A percentile compares a stretch with the other conserved stretches of the same genome.
Evolutionary conservation across 2,797 vertebrate genomes (phyloP).

Genomic region (Gambelia wislizenii): DNA sequence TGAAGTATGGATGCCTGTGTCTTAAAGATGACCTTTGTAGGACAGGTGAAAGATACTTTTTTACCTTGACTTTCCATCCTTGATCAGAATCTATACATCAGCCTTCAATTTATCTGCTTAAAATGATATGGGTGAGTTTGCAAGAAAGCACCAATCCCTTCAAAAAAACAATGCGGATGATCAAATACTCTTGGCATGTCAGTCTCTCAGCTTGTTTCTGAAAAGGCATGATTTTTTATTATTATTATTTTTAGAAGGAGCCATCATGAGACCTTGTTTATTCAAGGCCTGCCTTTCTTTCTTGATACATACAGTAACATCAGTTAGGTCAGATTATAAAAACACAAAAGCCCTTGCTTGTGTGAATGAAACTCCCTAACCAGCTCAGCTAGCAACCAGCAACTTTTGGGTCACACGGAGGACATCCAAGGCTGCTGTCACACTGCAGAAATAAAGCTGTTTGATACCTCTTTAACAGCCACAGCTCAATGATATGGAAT

Average conservation of each 20-base stretch:
- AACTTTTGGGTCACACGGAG: background rate
- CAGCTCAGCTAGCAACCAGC: background rate
- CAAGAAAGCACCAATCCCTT: background rate
- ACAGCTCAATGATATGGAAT: too few relatives aligned
- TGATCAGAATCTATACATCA: background rate
- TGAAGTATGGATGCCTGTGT: background rate
- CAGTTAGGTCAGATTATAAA: background rate
- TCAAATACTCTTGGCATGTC: background rate
- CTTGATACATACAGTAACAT: background rate
- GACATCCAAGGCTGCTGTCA: too few relatives aligned
- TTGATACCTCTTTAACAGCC: too few relatives aligned
- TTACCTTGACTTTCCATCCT: background rate
- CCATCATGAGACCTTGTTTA: background rate
- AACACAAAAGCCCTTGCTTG: background rate
- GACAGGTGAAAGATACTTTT: background rate
- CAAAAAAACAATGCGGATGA: background rate
- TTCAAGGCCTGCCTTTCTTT: background rate
- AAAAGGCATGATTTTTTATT: background rate
- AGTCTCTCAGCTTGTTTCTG: background rate
- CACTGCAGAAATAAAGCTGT: too few relatives aligned
- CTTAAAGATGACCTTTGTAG: too few relatives aligned
- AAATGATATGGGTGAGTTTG: background rate
- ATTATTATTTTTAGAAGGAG: background rate
- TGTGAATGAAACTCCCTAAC: background rate
- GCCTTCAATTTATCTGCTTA: background rate